These are phyloP conservation scores for Epizoanthus stellaris DNA, from an alignment of 92 coral and sea anemone species.

Conservation along the genomic window DNA sequence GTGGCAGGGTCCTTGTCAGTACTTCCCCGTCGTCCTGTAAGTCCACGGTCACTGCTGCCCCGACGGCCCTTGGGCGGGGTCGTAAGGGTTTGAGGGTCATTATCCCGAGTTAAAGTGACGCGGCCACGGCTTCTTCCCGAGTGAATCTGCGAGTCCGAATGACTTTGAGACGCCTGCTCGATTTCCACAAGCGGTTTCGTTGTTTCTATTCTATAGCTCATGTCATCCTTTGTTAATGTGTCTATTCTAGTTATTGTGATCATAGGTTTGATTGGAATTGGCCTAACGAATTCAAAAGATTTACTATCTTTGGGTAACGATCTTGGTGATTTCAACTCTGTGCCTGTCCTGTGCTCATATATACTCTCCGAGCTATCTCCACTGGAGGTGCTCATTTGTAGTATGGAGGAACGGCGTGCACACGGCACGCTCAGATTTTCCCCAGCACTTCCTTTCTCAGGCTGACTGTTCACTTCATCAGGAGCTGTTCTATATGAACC, in stretches of 20 bases:
- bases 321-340: slow-evolving; percentile 79
- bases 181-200: slow-evolving; percentile 60
- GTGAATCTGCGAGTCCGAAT: slow-evolving; percentile 87
- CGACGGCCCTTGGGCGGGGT: slow-evolving; percentile 53
- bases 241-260: slow-evolving; percentile 90
- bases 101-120: slow-evolving; percentile 43
- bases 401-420: slow-evolving; percentile 75
- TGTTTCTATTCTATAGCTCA: slow-evolving; percentile 69
- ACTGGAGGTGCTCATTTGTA: slow-evolving; percentile 86
- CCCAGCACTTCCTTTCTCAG: slow-evolving; percentile 75
- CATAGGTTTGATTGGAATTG: slow-evolving; percentile 89
- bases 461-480: slow-evolving; percentile 79
- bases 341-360: slow-evolving; percentile 77
- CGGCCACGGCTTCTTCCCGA: slow-evolving; percentile 79
- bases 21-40: slow-evolving; percentile 35
- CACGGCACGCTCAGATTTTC: slow-evolving; percentile 76
- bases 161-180: slow-evolving; percentile 73
- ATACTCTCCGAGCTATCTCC: slow-evolving; percentile 93
- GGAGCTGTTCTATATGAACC: slow-evolving; percentile 97
- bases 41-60: slow-evolving; percentile 46
- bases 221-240: slow-evolving; percentile 80
- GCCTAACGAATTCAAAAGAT: slow-evolving; percentile 94
- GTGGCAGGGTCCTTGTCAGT: slow-evolving; percentile 20
- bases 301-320: slow-evolving; percentile 77
- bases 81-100: slow-evolving; percentile 10